Evolutionary conservation across 1,140 invertebrate genomes (phyloP).

Genomic region (Sinella curviseta): DNA sequence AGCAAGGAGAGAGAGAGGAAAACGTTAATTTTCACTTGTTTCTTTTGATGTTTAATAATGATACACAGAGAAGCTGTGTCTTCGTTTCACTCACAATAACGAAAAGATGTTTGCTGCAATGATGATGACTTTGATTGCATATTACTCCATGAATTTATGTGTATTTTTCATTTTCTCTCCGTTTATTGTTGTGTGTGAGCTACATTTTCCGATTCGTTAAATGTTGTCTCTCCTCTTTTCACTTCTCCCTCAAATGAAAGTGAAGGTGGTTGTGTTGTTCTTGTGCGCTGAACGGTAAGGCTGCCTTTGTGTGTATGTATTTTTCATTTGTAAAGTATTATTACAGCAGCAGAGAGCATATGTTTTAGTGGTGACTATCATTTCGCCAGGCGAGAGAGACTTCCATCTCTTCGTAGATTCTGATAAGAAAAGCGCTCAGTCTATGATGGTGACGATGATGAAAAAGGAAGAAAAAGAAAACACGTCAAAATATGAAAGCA

Average conservation of each 20-base stretch:
- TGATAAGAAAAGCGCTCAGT: too few species aligned
- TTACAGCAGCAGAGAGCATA: too few species aligned
- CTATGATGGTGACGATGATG: background rate
- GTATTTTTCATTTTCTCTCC: background rate
- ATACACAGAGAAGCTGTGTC: background rate
- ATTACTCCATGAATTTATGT: background rate
- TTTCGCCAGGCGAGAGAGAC: too few species aligned
- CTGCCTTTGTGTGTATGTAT: too few species aligned
- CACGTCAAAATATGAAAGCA: background rate
- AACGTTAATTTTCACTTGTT: conserved; percentile 14
- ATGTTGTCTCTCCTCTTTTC: background rate
- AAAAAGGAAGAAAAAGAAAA: background rate
- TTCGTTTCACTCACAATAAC: background rate
- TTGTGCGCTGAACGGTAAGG: background rate
- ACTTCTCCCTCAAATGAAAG: background rate
- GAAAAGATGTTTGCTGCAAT: background rate
- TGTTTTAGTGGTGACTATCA: too few species aligned
- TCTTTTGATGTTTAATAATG: background rate
- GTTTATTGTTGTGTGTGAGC: too few species aligned
- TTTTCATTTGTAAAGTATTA: too few species aligned
- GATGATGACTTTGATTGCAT: background rate
- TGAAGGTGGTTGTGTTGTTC: background rate
- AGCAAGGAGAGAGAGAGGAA: background rate
- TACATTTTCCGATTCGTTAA: background rate
- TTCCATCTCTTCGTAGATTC: too few species aligned